A percentile compares a stretch with the other conserved stretches of the same genome.
These are phyloP conservation scores for Numida meleagris DNA, from an alignment of 2,113 vertebrate genomes.

Conservation along the genomic window DNA sequence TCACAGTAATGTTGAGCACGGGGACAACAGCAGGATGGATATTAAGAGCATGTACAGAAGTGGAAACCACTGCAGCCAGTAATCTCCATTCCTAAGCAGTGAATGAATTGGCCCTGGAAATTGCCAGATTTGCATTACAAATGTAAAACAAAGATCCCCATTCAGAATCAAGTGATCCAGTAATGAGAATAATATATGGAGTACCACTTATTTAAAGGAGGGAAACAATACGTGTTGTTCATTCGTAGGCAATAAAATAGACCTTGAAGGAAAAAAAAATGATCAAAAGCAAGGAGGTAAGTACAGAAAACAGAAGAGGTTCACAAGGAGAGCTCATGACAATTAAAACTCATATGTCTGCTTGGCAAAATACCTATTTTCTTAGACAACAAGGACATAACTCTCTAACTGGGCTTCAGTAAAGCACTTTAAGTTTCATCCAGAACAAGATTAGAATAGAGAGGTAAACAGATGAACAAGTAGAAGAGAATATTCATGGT, in stretches of 20 bases:
- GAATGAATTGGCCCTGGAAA: neutral
- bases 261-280: neutral
- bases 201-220: neutral
- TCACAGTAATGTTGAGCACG: neutral
- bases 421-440: neutral
- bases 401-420: neutral
- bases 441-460: neutral
- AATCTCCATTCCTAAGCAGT: neutral
- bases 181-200: neutral
- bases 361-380: neutral
- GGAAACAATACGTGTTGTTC: neutral
- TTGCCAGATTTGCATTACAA: neutral
- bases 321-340: neutral
- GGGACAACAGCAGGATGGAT: neutral
- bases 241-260: neutral
- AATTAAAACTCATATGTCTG: neutral
- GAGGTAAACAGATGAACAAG: neutral
- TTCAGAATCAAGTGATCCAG: neutral
- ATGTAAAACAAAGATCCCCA: neutral
- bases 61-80: neutral
- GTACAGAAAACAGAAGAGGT: neutral
- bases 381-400: neutral
- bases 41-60: neutral
- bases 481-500: neutral
- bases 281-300: neutral